Evolutionary conservation across 2,888 invertebrate genomes (phyloP).

Genomic region (Catonia carolina): DNA sequence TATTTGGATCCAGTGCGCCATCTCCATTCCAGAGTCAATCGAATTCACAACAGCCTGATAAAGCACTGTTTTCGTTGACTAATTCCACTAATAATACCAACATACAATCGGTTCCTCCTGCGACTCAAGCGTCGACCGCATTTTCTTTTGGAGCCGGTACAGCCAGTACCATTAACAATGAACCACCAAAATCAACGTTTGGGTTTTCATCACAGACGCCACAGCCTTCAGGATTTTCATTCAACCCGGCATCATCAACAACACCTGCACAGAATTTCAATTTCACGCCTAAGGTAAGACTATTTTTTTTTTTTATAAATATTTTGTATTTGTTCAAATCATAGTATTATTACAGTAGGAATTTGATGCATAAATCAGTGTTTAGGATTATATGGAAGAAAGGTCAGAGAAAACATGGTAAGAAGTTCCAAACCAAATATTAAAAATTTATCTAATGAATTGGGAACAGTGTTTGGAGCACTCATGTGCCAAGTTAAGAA

Average conservation of each 20-base stretch:
- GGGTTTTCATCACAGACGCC: constrained; percentile 12
- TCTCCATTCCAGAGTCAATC: not conserved
- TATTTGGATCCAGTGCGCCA: constrained; percentile 14
- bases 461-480: too few species aligned
- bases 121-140: constrained; percentile 10
- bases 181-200: constrained; percentile 2
- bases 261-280: constrained; percentile 16
- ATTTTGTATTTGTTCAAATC: too few species aligned
- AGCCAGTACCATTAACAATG: not conserved
- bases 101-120: constrained; percentile 11
- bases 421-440: too few species aligned
- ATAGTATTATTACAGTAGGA: too few species aligned
- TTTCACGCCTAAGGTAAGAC: constrained; percentile 8
- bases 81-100: not conserved
- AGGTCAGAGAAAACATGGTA: too few species aligned
- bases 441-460: too few species aligned
- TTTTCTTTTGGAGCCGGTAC: constrained; percentile 24
- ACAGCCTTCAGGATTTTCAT: not conserved
- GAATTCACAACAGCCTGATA: not conserved
- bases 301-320: too few species aligned
- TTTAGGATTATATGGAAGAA: too few species aligned
- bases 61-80: not conserved
- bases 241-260: constrained; percentile 5
- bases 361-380: too few species aligned
- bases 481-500: too few species aligned